Evolutionary conservation across 1,140 invertebrate species (phyloP), one percentile per base, ranked within the genome.

Genomic region (Bombus cullumanus): DNA sequence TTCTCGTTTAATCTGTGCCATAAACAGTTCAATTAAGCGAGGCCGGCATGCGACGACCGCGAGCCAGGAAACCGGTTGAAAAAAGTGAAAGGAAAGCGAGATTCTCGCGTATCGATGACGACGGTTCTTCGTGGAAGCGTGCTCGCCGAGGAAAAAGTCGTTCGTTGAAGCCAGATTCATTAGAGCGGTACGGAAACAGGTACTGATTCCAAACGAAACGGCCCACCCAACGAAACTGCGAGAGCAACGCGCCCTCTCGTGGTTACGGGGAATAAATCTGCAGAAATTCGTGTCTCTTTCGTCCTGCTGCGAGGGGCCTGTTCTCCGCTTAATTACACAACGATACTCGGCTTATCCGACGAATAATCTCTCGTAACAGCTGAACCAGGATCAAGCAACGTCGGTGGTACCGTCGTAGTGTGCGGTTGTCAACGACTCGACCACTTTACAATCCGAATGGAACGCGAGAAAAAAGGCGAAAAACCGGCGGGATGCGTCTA

Each of bases 271-370:
- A 79, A 90, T 86, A 90, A 90, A 90, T 85, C 86, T 43, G 89
- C 89, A 90, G 89, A 90, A 90, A 90, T 90, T 88, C 87, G 86
- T 90, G 89, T 90, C 89, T 78, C 89, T 75, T 85, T 88, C 89
- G 41, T 77, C 89, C 89, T 34, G 88, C 88, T 89, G 89, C 41
- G 89, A 43, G 83, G 3, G 34, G 64, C 59, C 64, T 86, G 88
- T 90, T 79, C 83, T 86, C 84, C 88, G 92, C 91, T 92, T 92
- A 94, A 94, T 94, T 93, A 92, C 92, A 92, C 91, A 91, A 92
- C 88, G 90, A 89, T 83, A 90, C 86, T 86, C 71, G 75, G 87
- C 91, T 93, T 93, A 93, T 93, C 91, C 82, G 73, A 80, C 64
- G 85, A 77, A 87, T 78, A 81, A 90, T 90, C 89, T 90, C 81